Evolutionary conservation across 1,140 invertebrate genomes (phyloP).

Genomic region (Dendrolimus punctatus): DNA sequence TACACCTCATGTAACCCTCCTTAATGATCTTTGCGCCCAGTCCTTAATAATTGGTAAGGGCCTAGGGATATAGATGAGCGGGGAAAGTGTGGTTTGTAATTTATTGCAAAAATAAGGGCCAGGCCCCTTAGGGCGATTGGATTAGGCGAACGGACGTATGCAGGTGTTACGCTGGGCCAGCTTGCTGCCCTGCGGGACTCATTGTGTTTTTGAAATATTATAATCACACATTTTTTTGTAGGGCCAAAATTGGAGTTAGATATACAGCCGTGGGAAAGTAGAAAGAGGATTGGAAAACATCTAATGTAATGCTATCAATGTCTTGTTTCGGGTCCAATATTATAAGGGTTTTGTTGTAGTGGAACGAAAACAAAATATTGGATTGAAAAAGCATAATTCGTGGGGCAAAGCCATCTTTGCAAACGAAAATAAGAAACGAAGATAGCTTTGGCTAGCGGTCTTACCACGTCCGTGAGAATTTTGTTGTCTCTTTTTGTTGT

Average conservation of each 20-base stretch:
- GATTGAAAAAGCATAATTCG: too few relatives aligned
- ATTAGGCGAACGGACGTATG: constrained; percentile 14
- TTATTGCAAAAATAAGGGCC: constrained; percentile 24
- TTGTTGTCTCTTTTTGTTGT: too few relatives aligned
- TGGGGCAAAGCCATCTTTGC: too few relatives aligned
- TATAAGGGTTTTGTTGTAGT: background rate
- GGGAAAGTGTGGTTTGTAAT: constrained; percentile 15
- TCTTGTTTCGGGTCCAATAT: too few relatives aligned
- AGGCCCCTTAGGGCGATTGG: background rate
- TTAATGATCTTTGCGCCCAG: background rate
- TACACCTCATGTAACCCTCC: too few relatives aligned
- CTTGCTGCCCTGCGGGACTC: constrained; percentile 14
- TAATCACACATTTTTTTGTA: constrained; percentile 9
- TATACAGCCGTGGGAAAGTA: constrained; percentile 1
- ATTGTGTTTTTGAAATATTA: constrained; percentile 24
- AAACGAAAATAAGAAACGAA: too few relatives aligned
- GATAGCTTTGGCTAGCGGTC: too few relatives aligned
- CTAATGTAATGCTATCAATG: too few relatives aligned
- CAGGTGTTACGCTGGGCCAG: constrained; percentile 19
- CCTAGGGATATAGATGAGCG: constrained; percentile 11
- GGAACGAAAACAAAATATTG: background rate
- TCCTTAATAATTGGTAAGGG: constrained; percentile 15
- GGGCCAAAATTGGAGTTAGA: constrained; percentile 1
- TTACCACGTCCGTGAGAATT: too few relatives aligned
- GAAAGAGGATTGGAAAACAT: too few relatives aligned